phyloP scores from a whole-genome alignment of 1,140 invertebrate species.

The Aradophagus sp. region DNA sequence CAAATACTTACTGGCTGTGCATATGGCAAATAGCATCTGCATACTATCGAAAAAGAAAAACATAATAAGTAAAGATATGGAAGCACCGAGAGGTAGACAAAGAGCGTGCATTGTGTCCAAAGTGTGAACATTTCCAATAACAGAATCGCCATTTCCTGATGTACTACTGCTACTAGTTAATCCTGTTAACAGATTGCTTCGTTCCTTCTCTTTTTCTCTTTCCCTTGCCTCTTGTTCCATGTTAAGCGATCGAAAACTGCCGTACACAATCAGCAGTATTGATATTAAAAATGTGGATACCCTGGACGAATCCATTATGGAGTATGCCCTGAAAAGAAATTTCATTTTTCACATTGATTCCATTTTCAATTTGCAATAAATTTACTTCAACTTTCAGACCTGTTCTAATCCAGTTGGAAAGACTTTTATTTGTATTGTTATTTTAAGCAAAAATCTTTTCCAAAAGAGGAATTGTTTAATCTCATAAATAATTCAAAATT shows the following conservation, averaged over 20 bases:
- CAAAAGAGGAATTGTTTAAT: no score
- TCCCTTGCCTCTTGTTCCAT: constrained; percentile 95
- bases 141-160: constrained; percentile 60
- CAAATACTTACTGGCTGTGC: constrained; percentile 86
- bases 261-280: constrained; percentile 97
- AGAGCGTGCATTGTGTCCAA: constrained; percentile 97
- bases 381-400: no score
- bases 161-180: constrained; percentile 63
- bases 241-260: constrained; percentile 93
- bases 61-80: constrained; percentile 96
- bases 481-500: no score
- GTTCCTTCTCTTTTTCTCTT: constrained; percentile 85
- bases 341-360: no score
- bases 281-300: constrained; percentile 98
- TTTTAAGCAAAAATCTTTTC: no score
- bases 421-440: no score
- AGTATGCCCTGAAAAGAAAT: constrained; percentile 85
- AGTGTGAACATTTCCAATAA: constrained; percentile 86
- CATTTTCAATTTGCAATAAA: no score
- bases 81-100: constrained; percentile 96
- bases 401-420: no score
- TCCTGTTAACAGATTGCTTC: constrained; percentile 77
- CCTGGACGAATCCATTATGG: constrained; percentile 96
- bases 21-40: constrained; percentile 97
- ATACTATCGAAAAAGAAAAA: constrained; percentile 87